Base-by-base conservation (phyloP, 2,888 invertebrate species). In the Phyllotreta striolata region DNA sequence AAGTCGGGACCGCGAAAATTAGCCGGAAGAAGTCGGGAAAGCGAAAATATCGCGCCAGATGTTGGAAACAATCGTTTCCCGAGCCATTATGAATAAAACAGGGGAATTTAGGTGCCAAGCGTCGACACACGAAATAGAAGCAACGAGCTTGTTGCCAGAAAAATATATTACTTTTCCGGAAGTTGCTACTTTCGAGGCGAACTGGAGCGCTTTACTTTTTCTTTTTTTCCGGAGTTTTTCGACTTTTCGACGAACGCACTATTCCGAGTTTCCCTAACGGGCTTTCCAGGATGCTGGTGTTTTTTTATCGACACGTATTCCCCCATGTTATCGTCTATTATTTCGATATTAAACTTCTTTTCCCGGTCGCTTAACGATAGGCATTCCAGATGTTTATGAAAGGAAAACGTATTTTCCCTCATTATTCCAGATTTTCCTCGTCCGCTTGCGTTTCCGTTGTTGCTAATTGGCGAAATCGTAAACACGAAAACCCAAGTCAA, bases 11-110 rank as follows among this genome's bases (percentile, higher is more conserved):
- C 41, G 49, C 62, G 46, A 55, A 58, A 66, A 63, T 66, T 55
- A 58, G 61, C 61, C 57, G 58, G 24, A 24, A 49, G 49, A 62
- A 63, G 49, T 35, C 39, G 10, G 60, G 52, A 58, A 56, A 49
- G 64, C 66, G 66, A 56, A 49, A 66, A 58, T 57, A 64, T 64
- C 47, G 43, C 62, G 62, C 57, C 68, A 66, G 66, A 63, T 68
- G 66, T 58, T 62, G 8, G 62, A 49, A 66, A 66, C 66, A 66
- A 66, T 66, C 59, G 66, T 64, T 64, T 54, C 37, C 24, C 10
- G 49, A 44, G 49, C 66, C 62, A 68, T 66, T 68, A 66, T 68
- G 68, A 68, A 68, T 68, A 68, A 66, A 68, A 66, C 62, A 68
- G 64, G 60, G 54, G 49, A 66, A 60, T 68, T 66, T 62, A 66